Evolutionary conservation across 2,888 invertebrate genomes (phyloP), one percentile per base, ranked within the genome.

Genomic region (Drosophila greeni): DNA sequence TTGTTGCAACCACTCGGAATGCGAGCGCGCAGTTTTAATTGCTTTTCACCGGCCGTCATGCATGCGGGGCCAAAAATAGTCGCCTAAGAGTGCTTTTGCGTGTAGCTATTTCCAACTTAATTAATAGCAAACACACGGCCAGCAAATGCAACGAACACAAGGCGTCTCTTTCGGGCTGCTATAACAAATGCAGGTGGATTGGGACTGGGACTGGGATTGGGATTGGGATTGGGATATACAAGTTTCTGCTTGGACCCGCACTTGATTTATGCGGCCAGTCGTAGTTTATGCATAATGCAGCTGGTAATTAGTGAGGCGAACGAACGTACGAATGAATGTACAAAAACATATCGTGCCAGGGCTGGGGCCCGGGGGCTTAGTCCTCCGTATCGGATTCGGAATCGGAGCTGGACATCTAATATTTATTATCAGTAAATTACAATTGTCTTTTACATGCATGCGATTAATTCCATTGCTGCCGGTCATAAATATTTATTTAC

Each of bases 351-450:
- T 49, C 40, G 48, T 48, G 62, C 62, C 36, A 29, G n/a, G 55
- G 14, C 66, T 51, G 37, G 39, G 40, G 62, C 48, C 34, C 11
- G 31, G 34, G 40, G 42, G 70, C 61, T 58, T 31, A 59, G 52
- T 36, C 37, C 52, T 61, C 47, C 39, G 49, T 31, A 47, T 47
- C 45, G 45, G 45, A 47, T 47, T 31, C 23, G 36, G 48, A 75
- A 73, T 78, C 40, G 42, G 64, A 51, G 64, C 73, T 31, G 64
- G 51, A 64, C 61, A 62, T 79, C 64, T 84, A 84, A 79, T 84
- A 79, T 79, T 79, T 79, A 79, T 79, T 78, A 79, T 83, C 82
- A 71, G 84, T 79, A 83, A 83, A 78, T 83, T 81, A 83, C 84
- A 83, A 83, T 83, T 83, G 84, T 79, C 84, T 78, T 65, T 81